phyloP scores from a whole-genome alignment of 1,140 invertebrate genomes.

The Drosophila santomea region DNA sequence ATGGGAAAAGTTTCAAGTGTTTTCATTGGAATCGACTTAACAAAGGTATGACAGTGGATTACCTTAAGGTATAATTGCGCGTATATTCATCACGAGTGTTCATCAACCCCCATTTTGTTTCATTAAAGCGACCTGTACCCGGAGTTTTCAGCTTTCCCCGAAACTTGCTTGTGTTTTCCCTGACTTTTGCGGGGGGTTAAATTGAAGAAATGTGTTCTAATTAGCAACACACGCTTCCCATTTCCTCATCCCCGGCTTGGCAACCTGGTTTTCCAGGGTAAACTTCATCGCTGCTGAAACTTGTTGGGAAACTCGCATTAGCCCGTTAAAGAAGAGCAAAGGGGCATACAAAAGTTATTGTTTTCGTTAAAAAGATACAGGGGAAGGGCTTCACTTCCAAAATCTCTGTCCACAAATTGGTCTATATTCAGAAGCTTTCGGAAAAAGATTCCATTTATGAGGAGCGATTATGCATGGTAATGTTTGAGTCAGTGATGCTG shows the following conservation, averaged over 20 bases:
- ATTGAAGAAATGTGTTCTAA: constrained; percentile 82
- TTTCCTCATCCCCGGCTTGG: not conserved
- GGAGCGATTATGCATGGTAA: constrained; percentile 1
- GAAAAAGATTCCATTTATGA: constrained; percentile 20
- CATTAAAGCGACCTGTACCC: constrained; percentile 61
- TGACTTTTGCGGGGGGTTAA: constrained; percentile 64
- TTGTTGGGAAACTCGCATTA: constrained; percentile 79
- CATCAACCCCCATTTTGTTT: constrained; percentile 54
- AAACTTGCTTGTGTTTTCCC: constrained; percentile 25
- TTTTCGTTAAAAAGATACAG: constrained; percentile 44
- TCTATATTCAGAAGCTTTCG: constrained; percentile 43
- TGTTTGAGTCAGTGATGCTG: not conserved
- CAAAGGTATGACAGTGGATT: constrained; percentile 44
- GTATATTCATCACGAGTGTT: constrained; percentile 15
- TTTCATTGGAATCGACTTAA: constrained; percentile 77
- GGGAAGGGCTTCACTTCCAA: constrained; percentile 1
- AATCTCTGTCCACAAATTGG: not conserved
- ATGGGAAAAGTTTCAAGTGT: constrained; percentile 73
- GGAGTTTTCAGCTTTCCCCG: constrained; percentile 9
- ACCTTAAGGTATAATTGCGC: constrained; percentile 20
- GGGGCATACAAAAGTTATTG: constrained; percentile 62
- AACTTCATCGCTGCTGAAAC: constrained; percentile 58
- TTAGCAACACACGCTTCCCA: constrained; percentile 68
- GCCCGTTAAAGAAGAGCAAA: constrained; percentile 52
- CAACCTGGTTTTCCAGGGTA: constrained; percentile 6